Conservation (phyloP, 2,888 invertebrate genomes). For the Cordylochernes scorpioides region DNA sequence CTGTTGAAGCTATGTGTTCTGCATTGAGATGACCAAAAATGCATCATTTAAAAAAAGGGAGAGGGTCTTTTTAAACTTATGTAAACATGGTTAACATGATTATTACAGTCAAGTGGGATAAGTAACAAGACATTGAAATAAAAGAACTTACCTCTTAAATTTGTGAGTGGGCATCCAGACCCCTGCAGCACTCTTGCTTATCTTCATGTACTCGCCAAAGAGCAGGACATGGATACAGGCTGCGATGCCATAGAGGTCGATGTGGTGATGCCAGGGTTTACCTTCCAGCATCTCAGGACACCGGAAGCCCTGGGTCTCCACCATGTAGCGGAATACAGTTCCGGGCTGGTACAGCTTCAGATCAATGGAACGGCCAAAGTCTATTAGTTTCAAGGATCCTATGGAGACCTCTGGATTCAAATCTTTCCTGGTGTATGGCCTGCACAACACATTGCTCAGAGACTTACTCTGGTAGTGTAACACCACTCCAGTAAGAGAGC, state of each 20-base stretch:
- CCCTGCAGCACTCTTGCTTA: conserved; percentile 26
- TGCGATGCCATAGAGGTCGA: conserved; percentile 65
- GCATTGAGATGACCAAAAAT: no score
- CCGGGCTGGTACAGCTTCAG: conserved; percentile 51
- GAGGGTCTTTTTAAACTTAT: no score
- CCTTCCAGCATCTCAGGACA: conserved; percentile 62
- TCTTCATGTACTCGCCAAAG: conserved; percentile 67
- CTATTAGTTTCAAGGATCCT: conserved; percentile 44
- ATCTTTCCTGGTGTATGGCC: no score
- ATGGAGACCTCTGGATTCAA: no score
- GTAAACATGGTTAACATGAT: no score
- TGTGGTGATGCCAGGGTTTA: conserved; percentile 48
- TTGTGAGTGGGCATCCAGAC: conserved; percentile 15
- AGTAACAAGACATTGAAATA: no score
- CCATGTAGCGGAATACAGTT: conserved; percentile 38
- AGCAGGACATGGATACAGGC: conserved; percentile 61
- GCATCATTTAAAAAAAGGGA: no score
- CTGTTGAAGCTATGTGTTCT: no score
- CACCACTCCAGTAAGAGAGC: no score
- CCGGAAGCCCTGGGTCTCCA: conserved; percentile 27
- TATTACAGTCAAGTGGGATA: no score
- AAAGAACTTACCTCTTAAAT: conserved; percentile 23
- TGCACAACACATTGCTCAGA: no score
- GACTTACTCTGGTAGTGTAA: no score
- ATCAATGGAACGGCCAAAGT: conserved; percentile 81